Evolutionary conservation across 1,140 invertebrate species (phyloP).

Genomic region (Drosophila suzukii): DNA sequence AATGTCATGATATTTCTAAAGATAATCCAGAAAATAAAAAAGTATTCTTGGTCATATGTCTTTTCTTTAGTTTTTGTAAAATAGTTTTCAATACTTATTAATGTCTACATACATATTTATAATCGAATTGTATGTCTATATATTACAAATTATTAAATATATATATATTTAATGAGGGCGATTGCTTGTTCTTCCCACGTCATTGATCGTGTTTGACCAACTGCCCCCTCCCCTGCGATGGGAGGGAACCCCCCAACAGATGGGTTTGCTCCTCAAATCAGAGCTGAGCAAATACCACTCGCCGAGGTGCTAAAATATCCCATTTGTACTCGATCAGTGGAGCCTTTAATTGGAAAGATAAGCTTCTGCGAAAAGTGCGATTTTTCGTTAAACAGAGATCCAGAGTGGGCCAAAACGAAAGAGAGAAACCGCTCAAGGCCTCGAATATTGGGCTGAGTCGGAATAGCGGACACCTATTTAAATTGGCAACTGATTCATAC

Average conservation of each 20-base stretch:
- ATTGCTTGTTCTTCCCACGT: constrained; percentile 9
- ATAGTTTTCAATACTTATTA: too few species aligned
- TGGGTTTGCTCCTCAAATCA: constrained; percentile 51
- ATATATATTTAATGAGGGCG: not conserved
- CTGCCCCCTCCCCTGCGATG: not conserved
- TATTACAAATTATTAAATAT: too few species aligned
- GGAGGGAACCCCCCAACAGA: not conserved
- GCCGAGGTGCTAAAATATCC: constrained; percentile 73
- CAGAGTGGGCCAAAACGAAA: not conserved
- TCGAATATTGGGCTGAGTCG: not conserved
- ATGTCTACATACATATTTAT: too few species aligned
- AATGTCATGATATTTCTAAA: too few species aligned
- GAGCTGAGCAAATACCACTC: constrained; percentile 61
- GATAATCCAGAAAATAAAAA: too few species aligned
- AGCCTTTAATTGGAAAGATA: constrained; percentile 53
- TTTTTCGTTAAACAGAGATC: constrained; percentile 23
- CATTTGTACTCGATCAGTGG: constrained; percentile 36
- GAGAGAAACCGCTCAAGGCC: constrained; percentile 19
- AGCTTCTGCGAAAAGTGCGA: constrained; percentile 50
- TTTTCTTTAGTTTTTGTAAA: too few species aligned
- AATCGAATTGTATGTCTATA: too few species aligned
- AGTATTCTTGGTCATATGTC: too few species aligned
- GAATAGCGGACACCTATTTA: constrained; percentile 24
- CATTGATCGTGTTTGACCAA: constrained; percentile 16
- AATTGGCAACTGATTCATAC: constrained; percentile 72